These are phyloP conservation scores for Torymus texanus DNA, from an alignment of 2,888 invertebrate genomes.

Conservation along the genomic window DNA sequence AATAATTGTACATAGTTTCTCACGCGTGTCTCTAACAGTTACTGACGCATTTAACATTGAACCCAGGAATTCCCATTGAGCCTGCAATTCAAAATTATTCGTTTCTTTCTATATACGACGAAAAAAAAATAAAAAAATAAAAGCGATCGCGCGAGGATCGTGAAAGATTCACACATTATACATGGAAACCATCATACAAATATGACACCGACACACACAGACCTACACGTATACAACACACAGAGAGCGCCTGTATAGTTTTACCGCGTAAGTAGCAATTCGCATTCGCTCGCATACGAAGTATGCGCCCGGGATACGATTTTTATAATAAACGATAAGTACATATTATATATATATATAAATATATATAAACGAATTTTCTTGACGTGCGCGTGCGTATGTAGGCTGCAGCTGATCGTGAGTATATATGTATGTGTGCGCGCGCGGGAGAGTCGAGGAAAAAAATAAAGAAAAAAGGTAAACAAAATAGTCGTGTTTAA, in stretches of 20 bases:
- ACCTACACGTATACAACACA: too few species aligned
- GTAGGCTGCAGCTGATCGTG: too few species aligned
- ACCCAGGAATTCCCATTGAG: constrained; percentile 45
- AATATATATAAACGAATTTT: constrained; percentile 30
- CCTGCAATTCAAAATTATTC: constrained; percentile 36
- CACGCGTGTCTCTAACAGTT: too few species aligned
- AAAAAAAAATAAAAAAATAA: constrained; percentile 37
- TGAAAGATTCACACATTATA: constrained; percentile 12
- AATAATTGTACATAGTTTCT: too few species aligned
- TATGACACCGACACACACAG: too few species aligned
- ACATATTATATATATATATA: too few species aligned
- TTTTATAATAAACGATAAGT: constrained; percentile 30
- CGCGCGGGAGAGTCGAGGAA: constrained; percentile 9
- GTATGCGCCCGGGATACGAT: constrained; percentile 56
- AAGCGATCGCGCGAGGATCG: constrained; percentile 53
- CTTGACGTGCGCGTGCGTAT: constrained; percentile 28
- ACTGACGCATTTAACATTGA: neutral
- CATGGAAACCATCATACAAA: too few species aligned
- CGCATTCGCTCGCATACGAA: constrained; percentile 67
- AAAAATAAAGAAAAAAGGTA: neutral
- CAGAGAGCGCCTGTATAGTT: constrained; percentile 59
- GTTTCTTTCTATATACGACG: neutral
- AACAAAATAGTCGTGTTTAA: constrained; percentile 16
- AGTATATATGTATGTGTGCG: neutral
- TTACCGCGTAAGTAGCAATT: constrained; percentile 66